Evolutionary conservation across 92 coral and sea anemone genomes (phyloP).

Genomic region (Epizoanthus ramosus): DNA sequence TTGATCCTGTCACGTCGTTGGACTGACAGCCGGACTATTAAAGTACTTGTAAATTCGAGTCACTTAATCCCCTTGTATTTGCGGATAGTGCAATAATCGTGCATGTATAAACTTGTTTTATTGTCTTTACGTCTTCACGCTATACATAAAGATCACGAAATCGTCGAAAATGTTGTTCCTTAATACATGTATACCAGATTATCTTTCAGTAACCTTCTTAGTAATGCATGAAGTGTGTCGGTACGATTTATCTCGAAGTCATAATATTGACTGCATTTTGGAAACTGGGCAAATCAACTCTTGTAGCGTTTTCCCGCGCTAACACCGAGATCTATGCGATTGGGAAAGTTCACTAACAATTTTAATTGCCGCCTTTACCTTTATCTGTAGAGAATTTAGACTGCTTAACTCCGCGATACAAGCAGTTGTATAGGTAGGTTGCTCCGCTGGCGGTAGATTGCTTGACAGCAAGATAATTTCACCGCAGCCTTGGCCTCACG

Average conservation of each 20-base stretch:
- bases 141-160: constrained; percentile 27
- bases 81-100: constrained; percentile 15
- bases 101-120: constrained; percentile 24
- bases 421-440: constrained; percentile 13
- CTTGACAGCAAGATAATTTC: constrained; percentile 46
- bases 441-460: constrained; percentile 49
- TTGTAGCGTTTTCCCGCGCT: constrained; percentile 19
- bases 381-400: constrained; percentile 40
- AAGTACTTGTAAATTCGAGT: constrained; percentile 17
- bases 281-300: constrained; percentile 32
- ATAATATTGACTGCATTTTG: constrained; percentile 30
- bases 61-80: constrained; percentile 40
- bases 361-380: constrained; percentile 41
- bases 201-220: neutral
- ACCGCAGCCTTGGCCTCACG: constrained; percentile 37
- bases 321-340: constrained; percentile 36
- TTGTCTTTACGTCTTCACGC: constrained; percentile 37
- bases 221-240: constrained; percentile 36
- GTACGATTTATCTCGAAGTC: constrained; percentile 34
- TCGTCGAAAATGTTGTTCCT: neutral
- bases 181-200: neutral
- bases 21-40: constrained; percentile 29
- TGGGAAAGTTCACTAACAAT: constrained; percentile 25
- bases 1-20: constrained; percentile 47
- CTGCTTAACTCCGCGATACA: constrained; percentile 41